These are phyloP conservation scores for Zonotrichia albicollis DNA, from an alignment of 2,797 vertebrate species.

Conservation along the genomic window DNA sequence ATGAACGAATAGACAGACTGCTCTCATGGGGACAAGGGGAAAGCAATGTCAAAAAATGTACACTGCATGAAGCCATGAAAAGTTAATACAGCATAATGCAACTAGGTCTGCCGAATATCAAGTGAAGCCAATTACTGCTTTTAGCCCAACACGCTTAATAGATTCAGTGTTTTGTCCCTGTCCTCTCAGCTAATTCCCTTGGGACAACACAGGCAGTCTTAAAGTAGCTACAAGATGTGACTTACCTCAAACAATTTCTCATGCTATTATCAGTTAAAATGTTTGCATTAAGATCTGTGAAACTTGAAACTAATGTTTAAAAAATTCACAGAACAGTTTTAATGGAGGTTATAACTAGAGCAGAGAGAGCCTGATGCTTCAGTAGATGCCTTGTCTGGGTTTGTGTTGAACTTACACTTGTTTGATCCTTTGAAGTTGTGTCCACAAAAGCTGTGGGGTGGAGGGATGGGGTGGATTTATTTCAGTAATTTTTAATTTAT, in stretches of 20 bases:
- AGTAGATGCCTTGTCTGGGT: neutral
- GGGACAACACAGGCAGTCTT: neutral
- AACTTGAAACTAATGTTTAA: neutral
- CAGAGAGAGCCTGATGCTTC: neutral
- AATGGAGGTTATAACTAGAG: neutral
- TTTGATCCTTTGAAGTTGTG: neutral
- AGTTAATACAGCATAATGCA: constrained; percentile 69
- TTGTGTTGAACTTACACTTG: neutral
- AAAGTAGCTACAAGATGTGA: constrained; percentile 13
- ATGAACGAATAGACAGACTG: constrained; percentile 61
- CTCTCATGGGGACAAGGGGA: constrained; percentile 68
- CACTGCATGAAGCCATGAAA: constrained; percentile 55
- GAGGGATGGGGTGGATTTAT: neutral
- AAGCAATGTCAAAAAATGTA: constrained; percentile 70
- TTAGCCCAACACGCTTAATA: constrained; percentile 47
- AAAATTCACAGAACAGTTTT: neutral
- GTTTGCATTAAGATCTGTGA: neutral
- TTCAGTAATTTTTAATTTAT: neutral
- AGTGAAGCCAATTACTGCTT: constrained; percentile 69
- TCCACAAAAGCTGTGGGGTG: neutral
- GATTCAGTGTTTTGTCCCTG: constrained; percentile 16
- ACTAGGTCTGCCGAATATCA: constrained; percentile 56
- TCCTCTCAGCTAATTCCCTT: constrained; percentile 17
- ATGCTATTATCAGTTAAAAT: constrained; percentile 2
- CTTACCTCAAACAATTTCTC: constrained; percentile 15